Conservation (phyloP, 2,797 vertebrate species). For the Sarcophilus harrisii region DNA sequence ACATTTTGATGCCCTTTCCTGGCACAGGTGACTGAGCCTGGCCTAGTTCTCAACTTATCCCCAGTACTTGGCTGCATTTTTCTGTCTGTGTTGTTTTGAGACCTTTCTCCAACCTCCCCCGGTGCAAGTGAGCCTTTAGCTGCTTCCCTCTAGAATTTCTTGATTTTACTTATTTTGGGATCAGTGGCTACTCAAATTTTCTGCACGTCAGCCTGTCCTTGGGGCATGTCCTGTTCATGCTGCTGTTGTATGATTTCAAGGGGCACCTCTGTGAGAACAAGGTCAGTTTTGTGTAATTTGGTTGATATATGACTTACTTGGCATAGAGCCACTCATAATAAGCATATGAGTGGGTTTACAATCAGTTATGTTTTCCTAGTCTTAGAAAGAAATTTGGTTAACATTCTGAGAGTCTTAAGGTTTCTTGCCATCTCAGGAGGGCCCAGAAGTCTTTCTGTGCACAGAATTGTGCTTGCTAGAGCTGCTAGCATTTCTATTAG, state of each 20-base stretch:
- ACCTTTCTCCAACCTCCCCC: not conserved
- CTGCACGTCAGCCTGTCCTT: not conserved
- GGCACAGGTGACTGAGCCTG: not conserved
- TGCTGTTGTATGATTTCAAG: not conserved
- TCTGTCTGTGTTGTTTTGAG: not conserved
- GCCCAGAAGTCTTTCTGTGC: not conserved
- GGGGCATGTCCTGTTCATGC: conserved; percentile 13
- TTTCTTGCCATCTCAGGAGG: conserved; percentile 18
- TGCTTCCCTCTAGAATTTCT: conserved; percentile 41
- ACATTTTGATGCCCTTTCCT: not conserved
- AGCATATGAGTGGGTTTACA: not conserved
- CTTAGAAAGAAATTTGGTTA: not conserved
- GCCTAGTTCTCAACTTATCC: not conserved
- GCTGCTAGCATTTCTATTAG: not conserved
- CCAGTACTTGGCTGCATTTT: not conserved
- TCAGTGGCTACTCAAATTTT: conserved; percentile 9
- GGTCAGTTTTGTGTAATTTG: conserved; percentile 6
- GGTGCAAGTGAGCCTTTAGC: not conserved
- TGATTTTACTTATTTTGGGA: conserved; percentile 33
- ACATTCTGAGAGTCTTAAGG: not conserved
- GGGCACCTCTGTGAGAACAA: conserved; percentile 9
- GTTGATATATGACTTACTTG: not conserved
- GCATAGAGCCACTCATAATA: not conserved
- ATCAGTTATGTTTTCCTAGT: not conserved
- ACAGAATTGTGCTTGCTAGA: conserved; percentile 17